These are phyloP conservation scores for Tipula unca DNA, from an alignment of 2,888 invertebrate genomes.

Conservation along the genomic window DNA sequence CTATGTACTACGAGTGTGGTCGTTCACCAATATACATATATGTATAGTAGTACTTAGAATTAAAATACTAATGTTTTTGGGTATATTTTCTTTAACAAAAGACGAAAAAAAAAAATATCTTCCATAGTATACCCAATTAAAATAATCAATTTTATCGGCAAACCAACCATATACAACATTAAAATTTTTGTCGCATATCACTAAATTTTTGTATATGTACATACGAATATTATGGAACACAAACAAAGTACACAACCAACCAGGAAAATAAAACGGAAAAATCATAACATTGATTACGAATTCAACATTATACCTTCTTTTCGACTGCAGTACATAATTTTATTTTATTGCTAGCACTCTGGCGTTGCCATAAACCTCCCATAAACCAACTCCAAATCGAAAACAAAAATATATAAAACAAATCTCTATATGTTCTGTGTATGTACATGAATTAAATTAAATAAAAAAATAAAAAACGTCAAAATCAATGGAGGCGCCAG, in stretches of 20 bases:
- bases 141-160: background rate
- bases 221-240: background rate
- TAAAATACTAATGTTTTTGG: background rate
- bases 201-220: background rate
- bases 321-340: background rate
- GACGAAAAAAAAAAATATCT: background rate
- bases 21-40: background rate
- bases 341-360: background rate
- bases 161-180: background rate
- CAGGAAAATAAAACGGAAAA: background rate
- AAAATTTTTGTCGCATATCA: background rate
- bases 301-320: background rate
- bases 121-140: background rate
- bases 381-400: background rate
- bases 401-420: background rate
- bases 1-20: background rate
- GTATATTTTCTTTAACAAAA: background rate
- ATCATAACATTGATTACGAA: background rate
- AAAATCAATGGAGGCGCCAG: slow-evolving; percentile 8
- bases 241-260: background rate
- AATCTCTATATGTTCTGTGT: background rate
- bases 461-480: background rate
- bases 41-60: background rate
- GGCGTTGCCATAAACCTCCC: background rate
- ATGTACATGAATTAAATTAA: background rate